phyloP scores from a whole-genome alignment of 1,140 invertebrate species.

The Cyclina sinensis region DNA sequence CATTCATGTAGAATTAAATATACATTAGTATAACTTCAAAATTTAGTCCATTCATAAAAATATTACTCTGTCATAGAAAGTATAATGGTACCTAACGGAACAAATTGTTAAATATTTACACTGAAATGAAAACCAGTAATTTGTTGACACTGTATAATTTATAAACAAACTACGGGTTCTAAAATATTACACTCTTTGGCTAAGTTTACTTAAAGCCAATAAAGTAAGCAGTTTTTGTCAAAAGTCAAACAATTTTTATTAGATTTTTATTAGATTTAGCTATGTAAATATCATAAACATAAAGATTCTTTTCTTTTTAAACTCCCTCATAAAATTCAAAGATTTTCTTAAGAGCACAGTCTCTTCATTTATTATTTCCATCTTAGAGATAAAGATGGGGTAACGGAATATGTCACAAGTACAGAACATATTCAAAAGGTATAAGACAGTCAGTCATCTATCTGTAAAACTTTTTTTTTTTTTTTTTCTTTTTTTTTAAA shows the following conservation, averaged over 20 bases:
- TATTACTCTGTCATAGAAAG: not conserved
- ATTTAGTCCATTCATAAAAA: not conserved
- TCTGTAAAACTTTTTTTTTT: too few relatives aligned
- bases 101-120: conserved; percentile 37
- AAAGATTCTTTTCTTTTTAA: not conserved
- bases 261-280: conserved; percentile 31
- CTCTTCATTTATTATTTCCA: too few relatives aligned
- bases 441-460: too few relatives aligned
- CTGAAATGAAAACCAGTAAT: conserved; percentile 28
- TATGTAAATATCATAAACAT: conserved; percentile 2
- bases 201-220: conserved; percentile 1
- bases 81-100: conserved; percentile 4
- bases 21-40: not conserved
- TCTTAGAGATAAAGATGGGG: too few relatives aligned
- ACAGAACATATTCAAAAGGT: too few relatives aligned
- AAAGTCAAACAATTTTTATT: conserved; percentile 47
- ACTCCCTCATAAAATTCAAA: not conserved
- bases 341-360: too few relatives aligned
- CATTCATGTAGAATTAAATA: not conserved
- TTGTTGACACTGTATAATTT: not conserved
- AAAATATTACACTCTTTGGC: not conserved
- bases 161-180: conserved; percentile 35
- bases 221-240: not conserved
- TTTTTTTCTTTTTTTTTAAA: too few relatives aligned
- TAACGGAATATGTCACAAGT: too few relatives aligned